Base-by-base conservation (phyloP, 1,140 invertebrate genomes). In the Heliothis virescens region DNA sequence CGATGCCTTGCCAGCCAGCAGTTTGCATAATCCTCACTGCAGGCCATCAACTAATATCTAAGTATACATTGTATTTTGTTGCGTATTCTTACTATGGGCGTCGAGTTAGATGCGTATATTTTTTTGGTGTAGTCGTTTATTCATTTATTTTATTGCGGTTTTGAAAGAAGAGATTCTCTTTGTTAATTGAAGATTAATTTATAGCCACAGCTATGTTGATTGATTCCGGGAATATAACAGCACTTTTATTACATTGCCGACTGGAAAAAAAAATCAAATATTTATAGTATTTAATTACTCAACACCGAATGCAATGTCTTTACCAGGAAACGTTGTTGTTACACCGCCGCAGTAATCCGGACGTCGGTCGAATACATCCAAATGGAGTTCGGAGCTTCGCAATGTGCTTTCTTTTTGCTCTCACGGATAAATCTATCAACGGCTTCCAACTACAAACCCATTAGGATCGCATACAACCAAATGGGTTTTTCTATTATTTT, bases 371-470 rank as follows among this genome's bases (percentile, higher is more conserved):
- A 83, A 62, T 75, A 73, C 75, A 73, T 79, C 48, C 63, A 74
- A 83, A 83, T 83, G 55, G 79, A 80, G 71, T 78, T 82, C 59
- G 74, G 29, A 75, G 75, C 79, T 65, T 80, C 79, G 60, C 62
- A 77, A 75, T 75, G 62, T 57, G 60, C 55, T 79, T 75, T 78
- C 74, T 79, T 80, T 83, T 83, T 83, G 55, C 69, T 79, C 29
- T 16, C 47, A n/a, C 12, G 60, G 69, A 65, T 59, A 79, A 77
- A 69, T 83, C 78, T 60, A 78, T 82, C 75, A 78, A 34, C 50
- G 59, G 47, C 65, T 71, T 60, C 47, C 41, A 57, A 53, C 60
- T 52, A 75, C 72, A 74, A 80, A 74, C 21, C 50, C 48, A 75
- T 74, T 62, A 50, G 34, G 34, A 53, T 18, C 52, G 47, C 67